Evolutionary conservation across 2,888 invertebrate species (phyloP), one percentile per base, ranked within the genome.

Genomic region (Harpalus rubripes): DNA sequence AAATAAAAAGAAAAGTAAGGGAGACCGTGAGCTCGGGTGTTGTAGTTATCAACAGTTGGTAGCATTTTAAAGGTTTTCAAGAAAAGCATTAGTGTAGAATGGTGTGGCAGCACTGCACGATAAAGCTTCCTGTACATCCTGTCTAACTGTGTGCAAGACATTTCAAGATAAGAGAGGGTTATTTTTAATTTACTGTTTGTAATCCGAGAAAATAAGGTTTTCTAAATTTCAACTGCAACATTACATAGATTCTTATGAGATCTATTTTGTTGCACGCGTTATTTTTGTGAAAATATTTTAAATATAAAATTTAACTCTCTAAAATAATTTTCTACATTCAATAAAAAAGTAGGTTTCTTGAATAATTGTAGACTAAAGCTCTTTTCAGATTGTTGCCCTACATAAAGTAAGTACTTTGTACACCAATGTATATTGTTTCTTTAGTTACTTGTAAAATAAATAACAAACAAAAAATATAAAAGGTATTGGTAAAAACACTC

Each of bases 11-110:
- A 52, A 52, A 52, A 52, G 10, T 52, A 52, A 52, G 10, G 22
- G 3, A 32, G 32, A 32, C 5, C 3, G 32, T 32, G 32, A 16
- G 59, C 59, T 59, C 7, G 16, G 68, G 0, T 12, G 68, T 52
- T 65, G 26, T 7, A 41, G 65, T 81, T 81, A 81, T 81, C 81
- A 81, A 81, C 81, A 81, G 81, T 81, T 81, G 81, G 81, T 65
- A 81, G 52, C 65, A 81, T 41, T 58, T 59, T 79, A 61, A 15
- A 41, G 63, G 63, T 81, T 81, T 68, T 81, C 65, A 15, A 2
- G 22, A 81, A 65, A 81, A n/a, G 63, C 81, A 81, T 81, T 81
- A 81, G 81, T 10, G 8, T 44, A 65, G 65, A 63, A 81, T 68
- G 68, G 15, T 32, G 32, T 68, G 39, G 32, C 41, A 68, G 68